Percentiles rank a stretch among this genome's conserved stretches.
phyloP scores from a whole-genome alignment of 2,797 vertebrate genomes.

The Macropodus opercularis region DNA sequence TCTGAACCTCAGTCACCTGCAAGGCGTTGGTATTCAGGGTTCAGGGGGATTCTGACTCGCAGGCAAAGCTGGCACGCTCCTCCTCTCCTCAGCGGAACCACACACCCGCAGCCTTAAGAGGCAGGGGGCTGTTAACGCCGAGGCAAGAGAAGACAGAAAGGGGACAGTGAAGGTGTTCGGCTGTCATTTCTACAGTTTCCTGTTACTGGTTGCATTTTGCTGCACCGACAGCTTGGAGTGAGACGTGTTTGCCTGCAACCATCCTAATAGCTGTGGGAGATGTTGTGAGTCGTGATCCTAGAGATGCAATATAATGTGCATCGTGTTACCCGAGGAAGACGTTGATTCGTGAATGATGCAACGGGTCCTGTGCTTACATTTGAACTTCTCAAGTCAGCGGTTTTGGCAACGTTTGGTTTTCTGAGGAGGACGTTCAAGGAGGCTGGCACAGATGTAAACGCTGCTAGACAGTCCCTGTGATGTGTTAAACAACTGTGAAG shows the following conservation, averaged over 20 bases:
- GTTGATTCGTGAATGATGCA: too few relatives aligned
- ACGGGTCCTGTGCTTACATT: constrained; percentile 45
- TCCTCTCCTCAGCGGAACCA: constrained; percentile 23
- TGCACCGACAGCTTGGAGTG: constrained; percentile 28
- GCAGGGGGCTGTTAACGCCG: constrained; percentile 22
- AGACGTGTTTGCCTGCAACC: constrained; percentile 35
- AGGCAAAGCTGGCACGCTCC: constrained; percentile 43
- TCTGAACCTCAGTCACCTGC: constrained; percentile 46
- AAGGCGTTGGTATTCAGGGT: constrained; percentile 69
- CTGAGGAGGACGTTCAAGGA: constrained; percentile 21
- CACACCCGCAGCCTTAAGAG: constrained; percentile 13
- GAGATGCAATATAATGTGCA: constrained; percentile 53
- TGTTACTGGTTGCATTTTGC: constrained; percentile 23
- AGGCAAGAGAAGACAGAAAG: too few relatives aligned
- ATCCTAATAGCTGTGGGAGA: constrained; percentile 44
- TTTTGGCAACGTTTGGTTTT: constrained; percentile 41
- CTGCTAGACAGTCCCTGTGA: constrained; percentile 15
- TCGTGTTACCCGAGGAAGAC: too few relatives aligned
- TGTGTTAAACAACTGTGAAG: constrained; percentile 28
- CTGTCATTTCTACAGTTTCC: neutral
- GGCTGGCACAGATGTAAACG: constrained; percentile 21
- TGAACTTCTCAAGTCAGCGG: constrained; percentile 41
- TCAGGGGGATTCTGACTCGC: constrained; percentile 53
- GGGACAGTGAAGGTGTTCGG: neutral
- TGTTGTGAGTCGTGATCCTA: constrained; percentile 58